A percentile compares a stretch with the other conserved stretches of the same genome.
Conservation (phyloP, 2,113 vertebrate species). For the Anser cygnoides region DNA sequence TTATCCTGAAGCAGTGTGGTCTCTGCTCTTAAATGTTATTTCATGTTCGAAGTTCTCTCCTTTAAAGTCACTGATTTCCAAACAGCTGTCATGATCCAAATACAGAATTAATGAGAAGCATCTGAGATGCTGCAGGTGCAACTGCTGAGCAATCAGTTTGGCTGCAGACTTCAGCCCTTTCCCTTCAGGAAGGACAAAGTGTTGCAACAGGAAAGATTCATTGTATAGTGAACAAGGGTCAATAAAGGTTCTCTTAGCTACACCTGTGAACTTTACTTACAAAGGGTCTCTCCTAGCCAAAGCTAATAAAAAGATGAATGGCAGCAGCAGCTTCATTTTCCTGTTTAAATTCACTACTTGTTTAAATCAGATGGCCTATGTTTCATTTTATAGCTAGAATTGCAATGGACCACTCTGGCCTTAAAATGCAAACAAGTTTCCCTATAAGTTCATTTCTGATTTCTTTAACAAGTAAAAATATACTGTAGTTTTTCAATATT, state of each 20-base stretch:
- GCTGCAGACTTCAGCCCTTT: conserved; percentile 11
- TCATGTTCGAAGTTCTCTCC: not conserved
- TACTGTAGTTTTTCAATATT: not conserved
- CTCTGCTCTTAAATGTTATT: not conserved
- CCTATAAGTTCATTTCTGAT: not conserved
- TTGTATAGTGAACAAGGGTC: not conserved
- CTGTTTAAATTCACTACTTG: not conserved
- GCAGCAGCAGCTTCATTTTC: not conserved
- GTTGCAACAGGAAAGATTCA: not conserved
- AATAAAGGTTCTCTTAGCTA: not conserved
- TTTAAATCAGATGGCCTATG: not conserved
- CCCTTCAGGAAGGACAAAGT: conserved; percentile 28
- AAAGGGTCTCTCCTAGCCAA: no score
- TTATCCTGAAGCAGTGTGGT: not conserved
- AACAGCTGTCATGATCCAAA: conserved; percentile 39
- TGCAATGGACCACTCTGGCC: not conserved
- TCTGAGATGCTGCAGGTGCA: conserved; percentile 5
- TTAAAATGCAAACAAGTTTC: not conserved
- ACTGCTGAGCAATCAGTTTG: conserved; percentile 30
- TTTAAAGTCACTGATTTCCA: conserved; percentile 51
- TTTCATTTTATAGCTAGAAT: not conserved
- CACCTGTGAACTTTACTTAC: no score
- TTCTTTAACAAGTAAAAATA: not conserved
- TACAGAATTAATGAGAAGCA: not conserved
- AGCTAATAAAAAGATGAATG: not conserved